Percentiles rank a stretch among this genome's conserved stretches.
Conservation (phyloP, 1,140 invertebrate species). For the Propsilocerus akamusi region DNA sequence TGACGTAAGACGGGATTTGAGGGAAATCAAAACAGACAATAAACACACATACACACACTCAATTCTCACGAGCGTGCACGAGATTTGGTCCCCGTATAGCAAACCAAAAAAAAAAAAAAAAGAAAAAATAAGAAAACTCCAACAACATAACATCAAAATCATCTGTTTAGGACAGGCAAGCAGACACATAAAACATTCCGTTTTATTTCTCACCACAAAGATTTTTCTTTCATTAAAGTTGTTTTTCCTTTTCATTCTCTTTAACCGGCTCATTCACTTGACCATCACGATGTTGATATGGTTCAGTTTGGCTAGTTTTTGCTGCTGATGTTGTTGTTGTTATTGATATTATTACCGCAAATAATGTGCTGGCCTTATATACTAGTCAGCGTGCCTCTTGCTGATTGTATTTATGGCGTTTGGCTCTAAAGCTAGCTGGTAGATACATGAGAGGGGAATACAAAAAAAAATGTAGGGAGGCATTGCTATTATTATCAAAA, state of each 20-base stretch:
- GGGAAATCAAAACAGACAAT: not conserved
- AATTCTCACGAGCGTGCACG: conserved; percentile 2
- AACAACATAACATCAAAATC: no score
- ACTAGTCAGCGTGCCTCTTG: no score
- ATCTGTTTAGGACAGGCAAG: conserved; percentile 1
- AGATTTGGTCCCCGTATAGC: not conserved
- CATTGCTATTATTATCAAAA: no score
- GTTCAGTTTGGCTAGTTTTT: not conserved
- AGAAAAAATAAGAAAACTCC: no score
- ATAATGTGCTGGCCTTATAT: no score
- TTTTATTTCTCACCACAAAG: conserved; percentile 2
- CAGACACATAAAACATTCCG: conserved; percentile 4
- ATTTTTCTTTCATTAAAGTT: conserved; percentile 2
- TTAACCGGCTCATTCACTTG: conserved; percentile 3
- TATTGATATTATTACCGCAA: not conserved
- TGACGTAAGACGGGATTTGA: not conserved
- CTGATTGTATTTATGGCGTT: no score
- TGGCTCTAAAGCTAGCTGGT: no score
- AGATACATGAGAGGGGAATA: no score
- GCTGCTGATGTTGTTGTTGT: not conserved
- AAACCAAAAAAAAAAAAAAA: no score
- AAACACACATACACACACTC: not conserved
- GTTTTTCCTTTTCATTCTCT: conserved; percentile 4
- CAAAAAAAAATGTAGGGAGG: no score
- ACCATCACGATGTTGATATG: not conserved